phyloP scores from a whole-genome alignment of 1,140 invertebrate species.

The Streblospio benedicti region DNA sequence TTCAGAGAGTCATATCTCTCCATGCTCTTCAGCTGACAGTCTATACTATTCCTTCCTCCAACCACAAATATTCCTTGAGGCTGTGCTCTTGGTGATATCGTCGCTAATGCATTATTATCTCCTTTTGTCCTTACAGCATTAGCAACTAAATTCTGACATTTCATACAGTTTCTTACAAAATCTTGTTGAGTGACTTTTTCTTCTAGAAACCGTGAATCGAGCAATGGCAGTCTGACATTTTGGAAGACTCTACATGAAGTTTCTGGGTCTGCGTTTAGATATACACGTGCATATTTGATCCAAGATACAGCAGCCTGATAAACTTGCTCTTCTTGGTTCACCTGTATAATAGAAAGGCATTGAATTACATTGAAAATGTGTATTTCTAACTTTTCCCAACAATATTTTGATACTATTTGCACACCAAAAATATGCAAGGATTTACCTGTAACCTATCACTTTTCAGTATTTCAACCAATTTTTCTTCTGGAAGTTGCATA shows the following conservation, averaged over 20 bases:
- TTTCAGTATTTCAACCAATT: constrained; percentile 30
- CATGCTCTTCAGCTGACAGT: constrained; percentile 39
- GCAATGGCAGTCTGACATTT: constrained; percentile 33
- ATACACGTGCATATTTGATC: constrained; percentile 35
- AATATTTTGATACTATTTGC: neutral
- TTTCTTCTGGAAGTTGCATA: constrained; percentile 35
- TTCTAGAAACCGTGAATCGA: constrained; percentile 35
- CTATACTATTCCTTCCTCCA: constrained; percentile 39
- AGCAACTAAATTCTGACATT: constrained; percentile 42
- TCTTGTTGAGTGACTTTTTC: constrained; percentile 38
- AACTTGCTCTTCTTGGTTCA: constrained; percentile 55
- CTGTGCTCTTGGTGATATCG: constrained; percentile 32
- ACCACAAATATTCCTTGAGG: constrained; percentile 50
- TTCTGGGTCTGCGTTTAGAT: constrained; percentile 21
- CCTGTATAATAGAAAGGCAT: too few species aligned
- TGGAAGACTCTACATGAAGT: constrained; percentile 32
- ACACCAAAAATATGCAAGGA: neutral
- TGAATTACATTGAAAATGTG: neutral
- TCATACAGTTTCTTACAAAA: constrained; percentile 38
- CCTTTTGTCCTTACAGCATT: constrained; percentile 34
- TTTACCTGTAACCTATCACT: constrained; percentile 37
- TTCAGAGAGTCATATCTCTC: constrained; percentile 40
- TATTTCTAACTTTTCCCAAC: neutral
- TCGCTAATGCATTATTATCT: constrained; percentile 28
- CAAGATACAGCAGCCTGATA: constrained; percentile 37